phyloP scores from a whole-genome alignment of 2,888 invertebrate species.

The Toxonevra muliebris region DNA sequence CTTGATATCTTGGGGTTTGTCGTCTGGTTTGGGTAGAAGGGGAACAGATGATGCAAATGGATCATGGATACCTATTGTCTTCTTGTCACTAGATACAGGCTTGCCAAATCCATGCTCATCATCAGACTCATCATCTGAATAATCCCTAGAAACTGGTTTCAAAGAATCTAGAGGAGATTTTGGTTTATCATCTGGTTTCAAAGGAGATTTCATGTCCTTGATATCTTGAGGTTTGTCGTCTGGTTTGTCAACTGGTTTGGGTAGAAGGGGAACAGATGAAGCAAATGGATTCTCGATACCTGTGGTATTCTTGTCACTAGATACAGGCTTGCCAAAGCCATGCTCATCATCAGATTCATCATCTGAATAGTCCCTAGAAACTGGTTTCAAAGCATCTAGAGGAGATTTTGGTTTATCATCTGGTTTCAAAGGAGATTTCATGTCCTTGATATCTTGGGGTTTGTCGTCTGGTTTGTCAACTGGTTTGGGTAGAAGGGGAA shows the following conservation, averaged over 20 bases:
- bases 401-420: conserved; percentile 5
- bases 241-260: background rate
- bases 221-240: too few species aligned
- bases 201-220: too few species aligned
- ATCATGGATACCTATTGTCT: too few species aligned
- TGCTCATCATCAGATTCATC: conserved; percentile 5
- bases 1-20: too few species aligned
- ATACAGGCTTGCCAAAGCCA: background rate
- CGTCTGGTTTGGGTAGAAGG: background rate
- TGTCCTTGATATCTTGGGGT: too few species aligned
- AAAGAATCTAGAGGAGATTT: background rate
- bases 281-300: too few species aligned
- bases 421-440: background rate
- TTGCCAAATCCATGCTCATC: conserved; percentile 3
- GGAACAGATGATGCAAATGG: too few species aligned
- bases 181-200: conserved; percentile 3
- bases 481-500: too few species aligned
- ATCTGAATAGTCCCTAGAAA: background rate
- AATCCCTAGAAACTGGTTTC: background rate
- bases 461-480: too few species aligned
- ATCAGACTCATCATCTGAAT: conserved; percentile 9
- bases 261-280: background rate
- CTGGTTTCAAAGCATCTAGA: background rate
- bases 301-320: background rate
- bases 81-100: background rate